Evolutionary conservation across 1,140 invertebrate species (phyloP).

Genomic region (Tribolium madens): DNA sequence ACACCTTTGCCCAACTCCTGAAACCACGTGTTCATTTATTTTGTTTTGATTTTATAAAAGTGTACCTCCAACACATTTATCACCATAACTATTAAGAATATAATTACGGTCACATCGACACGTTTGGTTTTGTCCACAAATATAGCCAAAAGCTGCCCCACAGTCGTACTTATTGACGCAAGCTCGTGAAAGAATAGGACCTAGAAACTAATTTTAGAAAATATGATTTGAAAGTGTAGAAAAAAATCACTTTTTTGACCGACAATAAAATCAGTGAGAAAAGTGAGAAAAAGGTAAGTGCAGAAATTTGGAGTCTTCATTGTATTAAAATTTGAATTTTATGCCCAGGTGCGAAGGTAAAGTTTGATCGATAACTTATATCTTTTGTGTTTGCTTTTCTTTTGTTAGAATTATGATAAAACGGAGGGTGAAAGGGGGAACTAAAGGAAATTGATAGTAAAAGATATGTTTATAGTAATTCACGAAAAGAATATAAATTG

Average conservation of each 20-base stretch:
- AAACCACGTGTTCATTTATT: constrained; percentile 37
- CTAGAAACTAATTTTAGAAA: constrained; percentile 2
- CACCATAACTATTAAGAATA: constrained; percentile 48
- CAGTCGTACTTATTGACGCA: constrained; percentile 53
- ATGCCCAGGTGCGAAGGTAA: background rate
- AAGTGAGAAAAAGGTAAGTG: background rate
- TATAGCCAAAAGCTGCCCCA: constrained; percentile 55
- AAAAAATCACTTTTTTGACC: background rate
- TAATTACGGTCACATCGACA: constrained; percentile 56
- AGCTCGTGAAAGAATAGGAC: background rate
- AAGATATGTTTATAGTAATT: too few relatives aligned
- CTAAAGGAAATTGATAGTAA: too few relatives aligned
- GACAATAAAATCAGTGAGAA: background rate
- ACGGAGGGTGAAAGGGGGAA: too few relatives aligned
- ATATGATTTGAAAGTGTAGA: background rate
- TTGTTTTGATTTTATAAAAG: background rate
- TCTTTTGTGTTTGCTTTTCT: too few relatives aligned
- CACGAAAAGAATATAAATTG: too few relatives aligned
- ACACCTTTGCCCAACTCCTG: constrained; percentile 58
- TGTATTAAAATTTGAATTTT: background rate
- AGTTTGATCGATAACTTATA: background rate
- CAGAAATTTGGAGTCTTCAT: background rate
- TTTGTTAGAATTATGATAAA: too few relatives aligned
- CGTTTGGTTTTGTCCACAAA: constrained; percentile 57
- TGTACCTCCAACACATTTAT: constrained; percentile 57